Evolutionary conservation across 2,113 vertebrate species (phyloP).

Genomic region (Rhea pennata): DNA sequence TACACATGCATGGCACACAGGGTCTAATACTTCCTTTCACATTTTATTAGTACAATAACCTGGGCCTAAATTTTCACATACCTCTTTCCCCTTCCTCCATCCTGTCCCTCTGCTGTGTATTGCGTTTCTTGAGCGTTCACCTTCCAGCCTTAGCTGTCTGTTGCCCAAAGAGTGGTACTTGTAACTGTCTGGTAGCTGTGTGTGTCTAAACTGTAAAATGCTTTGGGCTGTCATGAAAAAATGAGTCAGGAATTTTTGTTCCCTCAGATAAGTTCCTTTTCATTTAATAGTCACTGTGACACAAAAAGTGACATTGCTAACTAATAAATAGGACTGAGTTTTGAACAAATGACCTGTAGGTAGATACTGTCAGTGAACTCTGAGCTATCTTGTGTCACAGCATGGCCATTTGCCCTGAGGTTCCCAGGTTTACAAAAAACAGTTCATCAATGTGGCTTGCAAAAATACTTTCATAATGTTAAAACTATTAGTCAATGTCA

Average conservation of each 20-base stretch:
- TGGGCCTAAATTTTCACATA: background rate
- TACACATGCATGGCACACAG: background rate
- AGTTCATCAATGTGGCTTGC: background rate
- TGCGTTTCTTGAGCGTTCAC: background rate
- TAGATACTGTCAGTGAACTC: background rate
- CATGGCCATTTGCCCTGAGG: background rate
- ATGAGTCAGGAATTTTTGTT: background rate
- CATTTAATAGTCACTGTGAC: background rate
- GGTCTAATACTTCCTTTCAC: background rate
- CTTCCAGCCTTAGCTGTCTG: background rate
- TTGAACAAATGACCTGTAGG: background rate
- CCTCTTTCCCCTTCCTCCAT: background rate
- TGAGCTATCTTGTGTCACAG: background rate
- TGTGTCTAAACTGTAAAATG: background rate
- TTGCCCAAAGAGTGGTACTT: background rate
- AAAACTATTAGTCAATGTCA: background rate
- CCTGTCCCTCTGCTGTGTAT: background rate
- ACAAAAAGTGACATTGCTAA: background rate
- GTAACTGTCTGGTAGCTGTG: background rate
- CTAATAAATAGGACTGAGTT: background rate
- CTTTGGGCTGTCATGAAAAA: background rate
- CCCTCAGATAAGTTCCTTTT: background rate
- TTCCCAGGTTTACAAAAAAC: background rate
- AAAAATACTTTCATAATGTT: background rate
- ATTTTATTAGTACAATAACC: background rate